Conservation (phyloP, 2,797 vertebrate species). For the Gymnopithys bicolor region DNA sequence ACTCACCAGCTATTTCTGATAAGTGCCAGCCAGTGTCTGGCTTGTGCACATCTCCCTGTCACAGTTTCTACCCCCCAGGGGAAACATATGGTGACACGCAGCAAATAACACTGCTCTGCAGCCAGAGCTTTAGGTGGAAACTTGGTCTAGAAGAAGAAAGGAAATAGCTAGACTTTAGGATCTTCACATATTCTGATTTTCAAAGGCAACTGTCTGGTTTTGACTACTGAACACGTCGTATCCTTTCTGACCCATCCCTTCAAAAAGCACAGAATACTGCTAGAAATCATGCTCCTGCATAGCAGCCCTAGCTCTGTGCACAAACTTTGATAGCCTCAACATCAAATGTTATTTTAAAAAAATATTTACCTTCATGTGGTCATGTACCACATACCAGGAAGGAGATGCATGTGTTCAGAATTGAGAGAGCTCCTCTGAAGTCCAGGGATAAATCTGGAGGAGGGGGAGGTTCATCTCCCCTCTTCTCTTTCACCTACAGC, state of each 20-base stretch:
- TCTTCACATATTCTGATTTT: not conserved
- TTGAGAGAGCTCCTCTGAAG: not conserved
- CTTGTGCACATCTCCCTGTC: not conserved
- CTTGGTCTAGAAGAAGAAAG: not conserved
- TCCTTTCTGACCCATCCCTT: not conserved
- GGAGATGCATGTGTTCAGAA: not conserved
- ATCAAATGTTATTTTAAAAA: not conserved
- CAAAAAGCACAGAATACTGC: not conserved
- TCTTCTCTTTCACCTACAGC: not conserved
- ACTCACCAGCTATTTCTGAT: not conserved
- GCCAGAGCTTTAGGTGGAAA: not conserved
- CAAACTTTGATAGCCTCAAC: not conserved
- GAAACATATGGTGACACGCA: fast-evolving
- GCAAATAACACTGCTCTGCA: not conserved
- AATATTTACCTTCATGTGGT: not conserved
- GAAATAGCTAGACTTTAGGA: not conserved
- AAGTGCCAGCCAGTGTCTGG: not conserved
- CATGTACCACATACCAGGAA: not conserved
- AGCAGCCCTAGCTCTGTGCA: not conserved
- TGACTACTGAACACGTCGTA: not conserved
- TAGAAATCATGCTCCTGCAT: fast-evolving
- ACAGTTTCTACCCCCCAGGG: not conserved
- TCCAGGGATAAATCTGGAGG: not conserved
- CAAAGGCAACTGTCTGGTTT: not conserved
- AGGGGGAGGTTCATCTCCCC: not conserved